Percentiles rank a stretch among this genome's conserved stretches.
These are phyloP conservation scores for Gryllus bimaculatus DNA, from an alignment of 1,140 invertebrate species.

Conservation along the genomic window DNA sequence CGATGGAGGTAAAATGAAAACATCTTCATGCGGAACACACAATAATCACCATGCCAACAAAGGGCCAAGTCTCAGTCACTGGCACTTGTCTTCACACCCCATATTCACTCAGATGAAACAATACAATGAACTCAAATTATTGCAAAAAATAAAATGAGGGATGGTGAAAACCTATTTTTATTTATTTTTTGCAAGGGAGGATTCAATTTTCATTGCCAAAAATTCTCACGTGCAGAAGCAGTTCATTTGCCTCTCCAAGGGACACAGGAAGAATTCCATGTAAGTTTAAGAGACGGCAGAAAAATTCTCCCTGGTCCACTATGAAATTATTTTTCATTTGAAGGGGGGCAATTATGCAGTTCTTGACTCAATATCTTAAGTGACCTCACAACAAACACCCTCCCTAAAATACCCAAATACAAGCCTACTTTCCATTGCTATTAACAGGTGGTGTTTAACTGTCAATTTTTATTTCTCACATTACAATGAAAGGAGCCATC, in stretches of 20 bases:
- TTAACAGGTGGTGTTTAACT: not conserved
- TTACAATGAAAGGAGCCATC: not conserved
- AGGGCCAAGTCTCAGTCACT: not conserved
- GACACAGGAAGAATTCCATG: not conserved
- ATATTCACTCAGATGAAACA: not conserved
- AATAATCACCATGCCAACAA: not conserved
- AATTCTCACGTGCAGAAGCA: not conserved
- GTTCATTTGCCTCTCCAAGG: not conserved
- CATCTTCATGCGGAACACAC: not conserved
- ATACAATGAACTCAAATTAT: not conserved
- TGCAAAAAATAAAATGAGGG: not conserved
- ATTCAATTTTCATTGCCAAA: not conserved
- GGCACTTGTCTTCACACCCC: not conserved
- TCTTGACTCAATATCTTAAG: not conserved
- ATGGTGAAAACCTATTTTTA: not conserved
- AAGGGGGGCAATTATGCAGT: not conserved
- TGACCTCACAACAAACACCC: not conserved
- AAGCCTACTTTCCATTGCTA: not conserved
- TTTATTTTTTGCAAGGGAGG: not conserved
- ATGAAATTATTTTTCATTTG: not conserved
- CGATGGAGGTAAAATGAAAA: not conserved
- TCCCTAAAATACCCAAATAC: slow-evolving; percentile 4
- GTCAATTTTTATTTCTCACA: slow-evolving; percentile 2
- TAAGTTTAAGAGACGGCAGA: not conserved
- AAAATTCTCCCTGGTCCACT: not conserved